Base-by-base conservation (phyloP, 2,888 invertebrate genomes). In the Drosophila pseudotalamancana region DNA sequence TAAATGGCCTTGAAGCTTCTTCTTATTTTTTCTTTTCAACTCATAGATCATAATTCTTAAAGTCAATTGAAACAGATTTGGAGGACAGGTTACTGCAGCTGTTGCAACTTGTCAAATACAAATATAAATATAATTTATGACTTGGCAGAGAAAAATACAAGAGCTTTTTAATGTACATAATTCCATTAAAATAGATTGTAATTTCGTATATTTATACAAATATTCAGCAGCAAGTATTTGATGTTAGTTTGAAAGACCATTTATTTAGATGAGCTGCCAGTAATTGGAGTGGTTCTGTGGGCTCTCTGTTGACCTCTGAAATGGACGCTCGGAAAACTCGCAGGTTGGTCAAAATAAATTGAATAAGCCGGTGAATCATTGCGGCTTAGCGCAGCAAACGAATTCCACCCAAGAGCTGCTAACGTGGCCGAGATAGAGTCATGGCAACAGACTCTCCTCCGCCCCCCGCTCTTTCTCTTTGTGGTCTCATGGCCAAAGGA, bases 331-430 rank as follows among this genome's bases (percentile, higher is more conserved):
- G 32, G 37, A 21, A 42, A 25, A 29, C 21, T 19, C 34, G 31
- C 35, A 57, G 49, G 11, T 29, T 49, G 39, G 8, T 19, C 29
- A 46, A 57, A 57, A 35, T 51, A 72, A 54, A 72, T 72, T 67
- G 68, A 72, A 72, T 68, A 55, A 51, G 57, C 29, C 40, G 25
- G 48, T 72, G 72, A 72, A 72, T 72, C 72, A 63, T 72, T 46
- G 50, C 42, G 51, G 65, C 65, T 64, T 25, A 43, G 39, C 35
- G 35, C 27, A n/a, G 46, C 40, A 32, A 55, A 39, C 42, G 31
- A 48, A 59, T 49, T 11, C 6, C 19, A 40, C n/a, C 11, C 31
- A 31, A 43, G n/a, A 37, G 19, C n/a, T 31, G 42, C 35, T 12
- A 34, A 50, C 6, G 5, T 31, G 18, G 46, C 18, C 12, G 6